Base-by-base conservation (phyloP, 2,113 vertebrate species). In the Forbesichthys agassizii region DNA sequence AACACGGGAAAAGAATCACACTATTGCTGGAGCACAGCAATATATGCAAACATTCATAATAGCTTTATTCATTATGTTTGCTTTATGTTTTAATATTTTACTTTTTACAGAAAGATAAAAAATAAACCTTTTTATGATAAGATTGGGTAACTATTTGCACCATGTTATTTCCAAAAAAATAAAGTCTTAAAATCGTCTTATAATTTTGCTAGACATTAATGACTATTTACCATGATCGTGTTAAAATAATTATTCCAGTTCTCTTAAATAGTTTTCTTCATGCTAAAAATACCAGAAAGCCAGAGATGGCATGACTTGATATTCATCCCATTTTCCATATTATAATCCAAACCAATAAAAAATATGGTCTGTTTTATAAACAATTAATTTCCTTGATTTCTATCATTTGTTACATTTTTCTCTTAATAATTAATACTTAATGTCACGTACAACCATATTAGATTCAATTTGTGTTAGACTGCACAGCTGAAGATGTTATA, bases 261-360 rank as follows among this genome's bases (percentile, higher is more conserved):
- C 54, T n/a, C 63, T 58, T 52, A 56, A 79, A 74, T 83, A 85
- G 68, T 82, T 82, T 79, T 74, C 73, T 27, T 27, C 27, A 27
- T 27, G 27, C 27, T 73, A 65, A 16, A 76, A 57, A 33, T 16
- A 9, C 8, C 79, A 80, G 71, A 83, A 83, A 82, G 84, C 66
- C 84, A 82, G 74, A 66, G 80, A 88, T 77, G 82, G 88, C 84
- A 83, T 61, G 57, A 0, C 82, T 76, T 84, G 84, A 86, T 86
- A 84, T 84, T 80, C 76, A 75, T 69, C 64, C 82, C 88, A 90
- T 88, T 88, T 86, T 79, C 86, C 71, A 75, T 83, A 90, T 90
- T 88, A 86, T 74, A 83, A 80, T 84, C 83, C 78, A 71, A 83
- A 84, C 68, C 84, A 80, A 83, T 85, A 58, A 81, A 66, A 33